phyloP scores from a whole-genome alignment of 2,797 vertebrate species.

The Peromyscus attwateri region DNA sequence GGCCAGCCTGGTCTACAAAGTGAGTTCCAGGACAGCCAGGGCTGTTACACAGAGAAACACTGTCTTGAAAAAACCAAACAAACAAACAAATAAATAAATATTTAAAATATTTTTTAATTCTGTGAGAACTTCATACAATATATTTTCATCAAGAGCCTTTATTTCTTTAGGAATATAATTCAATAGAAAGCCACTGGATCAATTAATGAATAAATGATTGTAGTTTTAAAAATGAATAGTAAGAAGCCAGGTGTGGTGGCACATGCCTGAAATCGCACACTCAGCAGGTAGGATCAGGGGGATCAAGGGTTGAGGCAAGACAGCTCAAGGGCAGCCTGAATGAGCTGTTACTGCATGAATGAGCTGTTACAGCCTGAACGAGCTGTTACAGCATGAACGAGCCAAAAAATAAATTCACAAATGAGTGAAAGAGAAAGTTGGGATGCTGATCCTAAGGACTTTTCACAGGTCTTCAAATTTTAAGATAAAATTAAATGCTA shows the following conservation, averaged over 20 bases:
- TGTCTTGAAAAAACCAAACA: neutral
- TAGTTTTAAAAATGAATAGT: neutral
- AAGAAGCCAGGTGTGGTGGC: neutral
- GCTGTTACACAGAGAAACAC: neutral
- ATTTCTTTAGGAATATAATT: conserved; percentile 46
- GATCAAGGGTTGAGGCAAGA: neutral
- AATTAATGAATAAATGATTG: conserved; percentile 38
- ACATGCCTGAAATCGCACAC: no score
- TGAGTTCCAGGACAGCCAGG: neutral
- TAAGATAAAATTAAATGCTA: conserved; percentile 40
- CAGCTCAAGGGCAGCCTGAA: neutral
- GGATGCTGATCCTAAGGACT: neutral
- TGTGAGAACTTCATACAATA: neutral
- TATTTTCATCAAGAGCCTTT: conserved; percentile 16
- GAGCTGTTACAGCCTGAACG: neutral
- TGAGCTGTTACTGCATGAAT: no score
- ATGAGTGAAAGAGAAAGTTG: neutral
- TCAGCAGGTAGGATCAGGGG: no score
- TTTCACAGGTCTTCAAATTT: neutral
- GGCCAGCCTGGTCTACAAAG: neutral
- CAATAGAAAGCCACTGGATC: neutral
- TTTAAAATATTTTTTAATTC: neutral
- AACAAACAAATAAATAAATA: neutral
- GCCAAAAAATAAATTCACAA: neutral
- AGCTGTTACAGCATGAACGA: neutral